Conservation (phyloP, 2,888 invertebrate species). For the Sinodicranocentrus sp. region DNA sequence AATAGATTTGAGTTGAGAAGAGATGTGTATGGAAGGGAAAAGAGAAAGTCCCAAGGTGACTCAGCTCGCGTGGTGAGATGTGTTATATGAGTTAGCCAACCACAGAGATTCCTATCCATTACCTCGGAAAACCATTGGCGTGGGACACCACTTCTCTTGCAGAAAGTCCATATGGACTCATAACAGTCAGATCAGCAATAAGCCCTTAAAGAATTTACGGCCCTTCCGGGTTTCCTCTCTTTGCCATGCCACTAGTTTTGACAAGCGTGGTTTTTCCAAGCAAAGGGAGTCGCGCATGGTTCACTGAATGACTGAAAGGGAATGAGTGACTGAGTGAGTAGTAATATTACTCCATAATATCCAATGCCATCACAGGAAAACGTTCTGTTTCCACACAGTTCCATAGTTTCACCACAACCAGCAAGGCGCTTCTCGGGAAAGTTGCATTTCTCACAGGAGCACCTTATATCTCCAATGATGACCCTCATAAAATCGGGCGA, state of each 20-base stretch:
- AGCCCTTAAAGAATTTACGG: constrained; percentile 70
- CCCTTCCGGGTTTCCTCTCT: constrained; percentile 63
- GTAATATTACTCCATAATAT: constrained; percentile 42
- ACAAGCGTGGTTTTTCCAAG: constrained; percentile 42
- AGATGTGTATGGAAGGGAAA: not conserved
- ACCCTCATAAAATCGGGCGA: constrained; percentile 66
- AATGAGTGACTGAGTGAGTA: constrained; percentile 54
- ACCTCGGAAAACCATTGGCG: constrained; percentile 50
- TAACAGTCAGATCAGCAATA: constrained; percentile 70
- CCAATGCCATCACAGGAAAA: constrained; percentile 2
- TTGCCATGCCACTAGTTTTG: constrained; percentile 55
- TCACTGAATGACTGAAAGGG: constrained; percentile 20
- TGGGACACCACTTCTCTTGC: constrained; percentile 68
- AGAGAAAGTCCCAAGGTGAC: constrained; percentile 46
- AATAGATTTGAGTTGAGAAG: not conserved
- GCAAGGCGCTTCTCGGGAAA: not conserved
- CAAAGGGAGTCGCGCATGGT: not conserved
- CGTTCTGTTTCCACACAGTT: not conserved
- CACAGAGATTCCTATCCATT: constrained; percentile 49
- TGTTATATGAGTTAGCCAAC: constrained; percentile 31
- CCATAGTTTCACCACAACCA: not conserved
- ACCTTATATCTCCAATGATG: constrained; percentile 62
- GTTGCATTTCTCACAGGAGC: constrained; percentile 56
- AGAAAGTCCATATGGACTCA: constrained; percentile 61
- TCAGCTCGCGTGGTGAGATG: constrained; percentile 25